A percentile compares a stretch with the other conserved stretches of the same genome.
Conservation (phyloP, 2,888 invertebrate species). For the Drosophila pegasa region DNA sequence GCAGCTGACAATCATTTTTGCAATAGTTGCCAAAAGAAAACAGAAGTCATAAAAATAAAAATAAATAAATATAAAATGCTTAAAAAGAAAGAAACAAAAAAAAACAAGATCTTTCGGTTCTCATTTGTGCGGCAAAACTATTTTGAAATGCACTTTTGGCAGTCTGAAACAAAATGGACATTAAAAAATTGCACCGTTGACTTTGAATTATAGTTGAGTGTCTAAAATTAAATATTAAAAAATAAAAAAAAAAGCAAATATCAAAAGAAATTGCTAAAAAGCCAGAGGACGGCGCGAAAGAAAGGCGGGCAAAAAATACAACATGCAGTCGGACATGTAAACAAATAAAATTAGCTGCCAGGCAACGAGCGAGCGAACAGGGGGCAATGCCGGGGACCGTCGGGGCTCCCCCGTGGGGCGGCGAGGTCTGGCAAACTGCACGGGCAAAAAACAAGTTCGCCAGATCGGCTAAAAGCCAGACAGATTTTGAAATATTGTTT, state of each 20-base stretch:
- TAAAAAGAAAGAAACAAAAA: conserved; percentile 22
- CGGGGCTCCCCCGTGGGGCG: conserved; percentile 6
- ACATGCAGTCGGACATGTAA: conserved; percentile 80
- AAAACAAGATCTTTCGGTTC: conserved; percentile 7
- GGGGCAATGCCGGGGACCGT: conserved; percentile 8
- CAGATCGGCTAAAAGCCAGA: conserved; percentile 80
- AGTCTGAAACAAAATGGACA: conserved; percentile 54
- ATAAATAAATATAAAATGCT: conserved; percentile 36
- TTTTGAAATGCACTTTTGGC: conserved; percentile 61
- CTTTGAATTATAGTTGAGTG: conserved; percentile 80
- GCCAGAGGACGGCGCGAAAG: conserved; percentile 46
- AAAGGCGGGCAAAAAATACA: conserved; percentile 61
- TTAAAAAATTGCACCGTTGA: conserved; percentile 81
- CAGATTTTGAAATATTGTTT: conserved; percentile 81
- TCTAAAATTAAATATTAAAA: conserved; percentile 81
- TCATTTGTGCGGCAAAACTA: conserved; percentile 21
- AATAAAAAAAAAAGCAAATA: conserved; percentile 47
- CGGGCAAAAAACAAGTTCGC: conserved; percentile 77
- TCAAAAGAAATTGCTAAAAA: conserved; percentile 66
- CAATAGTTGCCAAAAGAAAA: conserved; percentile 46
- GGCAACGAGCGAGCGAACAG: conserved; percentile 41
- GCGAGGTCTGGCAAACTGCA: conserved; percentile 45
- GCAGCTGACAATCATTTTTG: conserved; percentile 64
- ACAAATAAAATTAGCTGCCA: conserved; percentile 80
- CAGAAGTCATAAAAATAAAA: not conserved